Conservation (phyloP, 2,113 vertebrate species). For the Morone saxatilis region DNA sequence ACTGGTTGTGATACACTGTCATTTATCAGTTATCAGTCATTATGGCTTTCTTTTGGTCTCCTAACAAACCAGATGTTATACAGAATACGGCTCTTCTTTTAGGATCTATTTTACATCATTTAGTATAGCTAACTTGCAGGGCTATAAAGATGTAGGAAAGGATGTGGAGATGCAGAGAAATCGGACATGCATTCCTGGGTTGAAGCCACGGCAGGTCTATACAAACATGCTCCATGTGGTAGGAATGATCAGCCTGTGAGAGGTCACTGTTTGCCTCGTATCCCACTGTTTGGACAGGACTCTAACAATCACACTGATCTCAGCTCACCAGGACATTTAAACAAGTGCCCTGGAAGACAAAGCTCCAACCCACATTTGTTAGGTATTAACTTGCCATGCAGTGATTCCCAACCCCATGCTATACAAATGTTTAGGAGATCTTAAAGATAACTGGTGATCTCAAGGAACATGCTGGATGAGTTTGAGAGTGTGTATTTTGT, state of each 20-base stretch:
- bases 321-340: conserved; percentile 69
- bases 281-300: conserved; percentile 79
- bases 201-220: conserved; percentile 70
- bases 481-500: conserved; percentile 77
- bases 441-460: conserved; percentile 76
- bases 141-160: conserved; percentile 43
- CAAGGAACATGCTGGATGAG: conserved; percentile 70
- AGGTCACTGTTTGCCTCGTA: conserved; percentile 78
- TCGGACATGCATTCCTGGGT: conserved; percentile 81
- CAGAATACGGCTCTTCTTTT: background rate
- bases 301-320: conserved; percentile 78
- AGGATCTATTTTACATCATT: conserved; percentile 39
- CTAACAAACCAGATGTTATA: conserved; percentile 44
- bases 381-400: conserved; percentile 74
- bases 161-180: conserved; percentile 59
- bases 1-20: conserved; percentile 14
- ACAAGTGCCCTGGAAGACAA: conserved; percentile 66
- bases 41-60: conserved; percentile 30
- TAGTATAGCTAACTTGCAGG: background rate
- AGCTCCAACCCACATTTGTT: conserved; percentile 79
- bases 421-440: conserved; percentile 81
- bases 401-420: conserved; percentile 53
- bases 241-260: conserved; percentile 73
- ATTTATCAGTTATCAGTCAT: conserved; percentile 48
- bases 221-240: conserved; percentile 81